Percentiles rank a stretch among this genome's conserved stretches.
These are phyloP conservation scores for Microctenopoma steveboyesi DNA, from an alignment of 2,797 vertebrate species.

Conservation along the genomic window DNA sequence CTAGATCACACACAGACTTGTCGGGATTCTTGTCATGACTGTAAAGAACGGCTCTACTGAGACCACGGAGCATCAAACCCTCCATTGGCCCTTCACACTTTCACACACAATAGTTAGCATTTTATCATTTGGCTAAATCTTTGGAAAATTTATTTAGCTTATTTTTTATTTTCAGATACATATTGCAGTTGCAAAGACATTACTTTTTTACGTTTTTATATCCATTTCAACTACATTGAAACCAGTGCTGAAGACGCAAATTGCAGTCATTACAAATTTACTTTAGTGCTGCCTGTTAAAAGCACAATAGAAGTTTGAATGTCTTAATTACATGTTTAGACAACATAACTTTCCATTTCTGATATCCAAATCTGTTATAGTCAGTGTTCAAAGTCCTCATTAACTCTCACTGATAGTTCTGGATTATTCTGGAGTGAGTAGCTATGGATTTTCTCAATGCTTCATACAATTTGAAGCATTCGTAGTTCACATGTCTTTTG, in stretches of 20 bases:
- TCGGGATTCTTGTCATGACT: neutral
- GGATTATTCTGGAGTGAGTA: neutral
- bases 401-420: neutral
- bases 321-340: slow-evolving; percentile 35
- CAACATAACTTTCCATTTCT: slow-evolving; percentile 37
- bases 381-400: slow-evolving; percentile 18
- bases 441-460: neutral
- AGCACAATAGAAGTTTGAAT: slow-evolving; percentile 59
- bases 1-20: no score
- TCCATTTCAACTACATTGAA: neutral
- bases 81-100: neutral
- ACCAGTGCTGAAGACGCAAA: slow-evolving; percentile 26
- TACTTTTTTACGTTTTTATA: no score
- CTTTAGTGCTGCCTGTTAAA: slow-evolving; percentile 65
- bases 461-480: neutral
- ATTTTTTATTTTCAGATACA: neutral
- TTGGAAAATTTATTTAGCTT: neutral
- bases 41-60: neutral
- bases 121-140: neutral
- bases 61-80: neutral
- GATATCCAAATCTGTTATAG: slow-evolving; percentile 39
- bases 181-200: neutral
- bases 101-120: neutral
- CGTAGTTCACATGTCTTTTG: slow-evolving; percentile 8
- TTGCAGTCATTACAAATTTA: slow-evolving; percentile 58